These are phyloP conservation scores for Parnassius mnemosyne DNA, from an alignment of 2,888 invertebrate genomes.

Conservation along the genomic window DNA sequence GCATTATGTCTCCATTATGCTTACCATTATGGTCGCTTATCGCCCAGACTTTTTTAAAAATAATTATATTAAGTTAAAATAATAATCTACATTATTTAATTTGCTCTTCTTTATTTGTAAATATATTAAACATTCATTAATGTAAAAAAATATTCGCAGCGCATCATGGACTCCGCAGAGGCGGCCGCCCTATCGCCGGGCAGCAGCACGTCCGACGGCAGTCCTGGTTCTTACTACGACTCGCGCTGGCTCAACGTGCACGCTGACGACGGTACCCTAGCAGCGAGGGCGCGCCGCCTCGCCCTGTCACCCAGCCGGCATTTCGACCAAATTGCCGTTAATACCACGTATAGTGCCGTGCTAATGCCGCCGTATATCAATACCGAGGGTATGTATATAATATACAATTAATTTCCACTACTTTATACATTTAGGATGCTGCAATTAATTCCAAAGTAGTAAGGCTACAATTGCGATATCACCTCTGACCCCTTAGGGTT, in stretches of 20 bases:
- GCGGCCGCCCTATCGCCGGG: constrained; percentile 86
- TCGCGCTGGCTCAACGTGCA: constrained; percentile 90
- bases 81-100: too few species aligned
- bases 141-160: constrained; percentile 70
- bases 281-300: constrained; percentile 85
- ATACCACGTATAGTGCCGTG: constrained; percentile 91
- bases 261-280: constrained; percentile 86
- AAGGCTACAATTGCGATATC: too few species aligned
- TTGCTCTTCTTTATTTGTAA: not conserved
- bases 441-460: too few species aligned
- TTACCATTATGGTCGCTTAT: too few species aligned
- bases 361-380: constrained; percentile 91
- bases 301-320: constrained; percentile 88
- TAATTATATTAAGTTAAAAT: too few species aligned
- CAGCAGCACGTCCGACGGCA: constrained; percentile 79
- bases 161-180: constrained; percentile 95
- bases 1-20: too few species aligned
- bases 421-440: too few species aligned
- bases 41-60: too few species aligned
- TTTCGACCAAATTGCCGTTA: constrained; percentile 92
- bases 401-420: too few species aligned
- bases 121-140: not conserved
- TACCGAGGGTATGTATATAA: constrained; percentile 79
- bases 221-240: constrained; percentile 85
- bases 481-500: too few species aligned